phyloP scores from a whole-genome alignment of 2,113 vertebrate species.

The Romanogobio albipinnatus region DNA sequence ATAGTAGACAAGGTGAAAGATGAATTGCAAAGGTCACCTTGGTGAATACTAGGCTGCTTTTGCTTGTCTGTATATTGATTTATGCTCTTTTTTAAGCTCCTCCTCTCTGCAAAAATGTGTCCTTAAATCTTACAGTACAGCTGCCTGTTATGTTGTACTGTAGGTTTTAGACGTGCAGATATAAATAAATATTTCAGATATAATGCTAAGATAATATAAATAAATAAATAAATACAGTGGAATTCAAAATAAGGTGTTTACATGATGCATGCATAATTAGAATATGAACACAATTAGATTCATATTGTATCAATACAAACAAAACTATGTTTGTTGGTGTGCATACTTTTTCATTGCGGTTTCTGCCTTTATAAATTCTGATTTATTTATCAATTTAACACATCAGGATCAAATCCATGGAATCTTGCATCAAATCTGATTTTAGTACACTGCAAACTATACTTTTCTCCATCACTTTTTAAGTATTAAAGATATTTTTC shows the following conservation, averaged over 20 bases:
- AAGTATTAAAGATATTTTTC: background rate
- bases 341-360: background rate
- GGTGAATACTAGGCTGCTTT: background rate
- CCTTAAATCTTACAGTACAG: background rate
- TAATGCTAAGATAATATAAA: background rate
- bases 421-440: background rate
- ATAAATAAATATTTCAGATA: background rate
- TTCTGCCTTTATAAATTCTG: background rate
- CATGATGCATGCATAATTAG: background rate
- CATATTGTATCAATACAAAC: background rate
- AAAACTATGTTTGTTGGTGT: background rate
- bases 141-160: background rate
- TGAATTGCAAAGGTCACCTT: conserved; percentile 10
- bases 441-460: background rate
- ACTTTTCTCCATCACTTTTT: background rate
- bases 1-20: conserved; percentile 12
- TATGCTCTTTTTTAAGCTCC: background rate
- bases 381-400: background rate
- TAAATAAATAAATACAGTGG: background rate
- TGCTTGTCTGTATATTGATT: background rate
- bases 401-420: background rate
- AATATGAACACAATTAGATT: background rate
- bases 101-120: background rate
- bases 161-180: background rate
- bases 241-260: background rate